Conservation (phyloP, 2,888 invertebrate species). For the Nomada flava region DNA sequence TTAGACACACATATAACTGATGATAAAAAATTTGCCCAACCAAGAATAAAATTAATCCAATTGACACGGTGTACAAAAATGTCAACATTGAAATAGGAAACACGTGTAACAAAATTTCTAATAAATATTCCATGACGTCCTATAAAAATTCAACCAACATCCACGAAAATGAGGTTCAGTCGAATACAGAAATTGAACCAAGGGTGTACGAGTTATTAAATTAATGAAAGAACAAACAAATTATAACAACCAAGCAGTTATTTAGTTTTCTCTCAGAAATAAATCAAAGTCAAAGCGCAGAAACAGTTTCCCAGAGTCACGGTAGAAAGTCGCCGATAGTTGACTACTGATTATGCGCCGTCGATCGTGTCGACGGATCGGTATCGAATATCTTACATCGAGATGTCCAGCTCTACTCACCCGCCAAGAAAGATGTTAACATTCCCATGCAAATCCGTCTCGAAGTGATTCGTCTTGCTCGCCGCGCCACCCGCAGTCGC, state of each 20-base stretch:
- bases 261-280: not conserved
- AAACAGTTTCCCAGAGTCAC: not conserved
- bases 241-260: too few relatives aligned
- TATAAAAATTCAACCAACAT: not conserved
- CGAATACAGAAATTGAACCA: too few relatives aligned
- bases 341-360: not conserved
- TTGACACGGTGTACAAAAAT: not conserved
- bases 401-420: conserved; percentile 85
- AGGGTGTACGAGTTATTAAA: too few relatives aligned
- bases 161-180: too few relatives aligned
- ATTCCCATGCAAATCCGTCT: conserved; percentile 86
- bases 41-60: not conserved
- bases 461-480: conserved; percentile 73
- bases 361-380: not conserved
- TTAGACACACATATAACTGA: not conserved
- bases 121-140: not conserved
- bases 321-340: not conserved
- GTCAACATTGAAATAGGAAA: too few relatives aligned
- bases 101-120: not conserved
- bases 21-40: too few relatives aligned
- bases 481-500: conserved; percentile 46
- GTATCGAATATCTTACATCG: conserved; percentile 2
- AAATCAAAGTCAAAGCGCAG: not conserved
- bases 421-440: conserved; percentile 92
- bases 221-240: too few relatives aligned